Evolutionary conservation across 2,797 vertebrate species (phyloP).

Genomic region (Dallia pectoralis): DNA sequence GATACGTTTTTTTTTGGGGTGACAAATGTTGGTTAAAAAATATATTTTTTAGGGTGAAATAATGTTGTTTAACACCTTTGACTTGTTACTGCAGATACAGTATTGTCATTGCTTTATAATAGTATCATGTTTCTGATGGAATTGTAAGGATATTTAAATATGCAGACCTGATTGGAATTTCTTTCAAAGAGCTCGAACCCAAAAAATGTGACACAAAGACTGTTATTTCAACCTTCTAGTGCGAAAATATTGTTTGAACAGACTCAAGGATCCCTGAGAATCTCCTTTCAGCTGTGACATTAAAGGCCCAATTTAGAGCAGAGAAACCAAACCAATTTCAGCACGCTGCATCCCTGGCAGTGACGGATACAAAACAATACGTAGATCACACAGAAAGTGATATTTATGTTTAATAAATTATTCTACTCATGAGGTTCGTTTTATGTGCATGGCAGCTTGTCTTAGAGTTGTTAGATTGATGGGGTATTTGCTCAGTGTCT

Average conservation of each 20-base stretch:
- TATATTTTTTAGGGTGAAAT: too few species aligned
- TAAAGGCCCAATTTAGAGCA: constrained; percentile 17
- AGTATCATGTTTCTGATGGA: too few species aligned
- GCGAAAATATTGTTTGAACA: neutral
- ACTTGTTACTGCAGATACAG: too few species aligned
- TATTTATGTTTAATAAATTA: constrained; percentile 20
- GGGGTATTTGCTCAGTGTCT: neutral
- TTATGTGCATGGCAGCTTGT: neutral
- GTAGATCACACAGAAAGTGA: constrained; percentile 2
- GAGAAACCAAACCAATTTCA: constrained; percentile 14
- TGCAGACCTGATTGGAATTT: too few species aligned
- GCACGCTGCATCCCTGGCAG: neutral
- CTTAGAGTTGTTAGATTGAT: constrained; percentile 2
- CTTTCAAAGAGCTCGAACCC: too few species aligned
- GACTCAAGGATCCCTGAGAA: constrained; percentile 13
- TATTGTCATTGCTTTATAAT: too few species aligned
- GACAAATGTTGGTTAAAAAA: too few species aligned
- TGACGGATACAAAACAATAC: constrained; percentile 22
- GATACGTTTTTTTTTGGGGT: too few species aligned
- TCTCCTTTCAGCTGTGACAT: constrained; percentile 37
- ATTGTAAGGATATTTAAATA: too few species aligned
- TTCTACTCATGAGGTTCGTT: constrained; percentile 4
- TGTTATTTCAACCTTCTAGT: too few species aligned
- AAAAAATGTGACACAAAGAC: too few species aligned
- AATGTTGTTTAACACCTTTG: too few species aligned